Percentiles rank a stretch among this genome's conserved stretches.
Evolutionary conservation across 2,113 vertebrate species (phyloP).

Genomic region (Oryzias curvinotus): DNA sequence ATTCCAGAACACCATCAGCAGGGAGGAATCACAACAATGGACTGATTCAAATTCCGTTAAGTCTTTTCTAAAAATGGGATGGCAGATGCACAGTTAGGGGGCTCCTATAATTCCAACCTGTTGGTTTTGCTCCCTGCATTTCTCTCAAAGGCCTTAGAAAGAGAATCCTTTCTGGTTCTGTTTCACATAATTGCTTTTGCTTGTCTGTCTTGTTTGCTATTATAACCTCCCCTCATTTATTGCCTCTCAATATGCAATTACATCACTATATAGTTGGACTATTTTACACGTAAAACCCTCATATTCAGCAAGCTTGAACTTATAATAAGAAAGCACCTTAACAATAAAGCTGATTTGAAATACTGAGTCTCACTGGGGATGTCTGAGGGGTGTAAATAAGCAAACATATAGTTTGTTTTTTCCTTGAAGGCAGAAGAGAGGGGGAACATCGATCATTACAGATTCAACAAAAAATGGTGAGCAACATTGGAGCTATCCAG

Average conservation of each 20-base stretch:
- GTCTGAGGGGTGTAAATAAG: constrained; percentile 1
- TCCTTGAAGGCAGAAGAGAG: constrained; percentile 11
- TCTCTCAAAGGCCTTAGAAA: constrained; percentile 53
- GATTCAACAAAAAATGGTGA: no score
- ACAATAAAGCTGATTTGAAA: constrained; percentile 26
- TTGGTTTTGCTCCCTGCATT: constrained; percentile 11
- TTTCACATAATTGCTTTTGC: constrained; percentile 2
- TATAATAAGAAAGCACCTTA: constrained; percentile 47
- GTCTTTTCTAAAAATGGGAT: constrained; percentile 18
- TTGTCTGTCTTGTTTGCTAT: constrained; percentile 17
- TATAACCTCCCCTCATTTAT: constrained; percentile 3
- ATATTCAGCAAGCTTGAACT: not conserved
- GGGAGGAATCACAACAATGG: constrained; percentile 6
- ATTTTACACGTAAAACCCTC: constrained; percentile 8
- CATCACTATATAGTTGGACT: constrained; percentile 35
- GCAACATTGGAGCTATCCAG: no score
- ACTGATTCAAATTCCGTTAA: constrained; percentile 16
- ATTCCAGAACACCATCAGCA: constrained; percentile 11
- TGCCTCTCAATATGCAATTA: constrained; percentile 63
- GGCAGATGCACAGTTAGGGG: constrained; percentile 13
- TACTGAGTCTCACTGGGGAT: constrained; percentile 21
- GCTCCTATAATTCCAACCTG: constrained; percentile 13
- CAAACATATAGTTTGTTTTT: not conserved
- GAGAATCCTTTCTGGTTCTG: constrained; percentile 20
- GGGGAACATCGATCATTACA: not conserved